Evolutionary conservation across 2,113 vertebrate species (phyloP), one percentile per base, ranked within the genome.

Genomic region (Cyprinodon brontotheroides): DNA sequence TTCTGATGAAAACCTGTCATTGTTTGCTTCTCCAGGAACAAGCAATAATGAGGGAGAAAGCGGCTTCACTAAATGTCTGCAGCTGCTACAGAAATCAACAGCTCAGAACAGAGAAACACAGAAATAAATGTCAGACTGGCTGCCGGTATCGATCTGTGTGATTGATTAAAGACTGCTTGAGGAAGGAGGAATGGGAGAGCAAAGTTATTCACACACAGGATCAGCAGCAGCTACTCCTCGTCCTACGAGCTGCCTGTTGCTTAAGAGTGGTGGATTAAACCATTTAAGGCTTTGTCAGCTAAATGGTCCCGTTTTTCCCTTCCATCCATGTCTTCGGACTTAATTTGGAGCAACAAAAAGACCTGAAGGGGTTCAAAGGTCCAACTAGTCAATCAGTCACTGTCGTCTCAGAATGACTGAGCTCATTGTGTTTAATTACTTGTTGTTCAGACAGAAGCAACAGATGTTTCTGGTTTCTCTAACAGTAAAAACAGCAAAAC

Each of bases 131-230:
- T 61, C 79, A 66, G 76, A 37, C 72, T 15, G 72, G 79, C 70
- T 76, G 83, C 78, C 75, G 48, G 45, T 4, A 68, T 81, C 62
- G 74, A 85, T 86, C 74, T 61, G 1, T 66, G 59, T 84, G 85
- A 89, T 83, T 90, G 85, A 89, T 90, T 86, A 89, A 85, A 87
- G 76, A 77, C 53, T 65, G 4, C 64, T 41, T 70, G 76, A 76
- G 53, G 22, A 75, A 37, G 53, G 75, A 70, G 41, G 74, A 74
- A 78, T 15, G 61, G 36, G 38, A 71, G 77, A 60, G 68, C 67
- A 71, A 77, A 79, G 76, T 81, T 87, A 83, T 90, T 89, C 75
- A 77, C 68, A 75, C 64, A 38, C 62, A 60, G 13, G 60, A 80
- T 47, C 67, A 41, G 64, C 50, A 69, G 71, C 74, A 81, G 78